Percentiles rank a stretch among this genome's conserved stretches.
phyloP scores from a whole-genome alignment of 2,797 vertebrate genomes.

The Silurus aristotelis region DNA sequence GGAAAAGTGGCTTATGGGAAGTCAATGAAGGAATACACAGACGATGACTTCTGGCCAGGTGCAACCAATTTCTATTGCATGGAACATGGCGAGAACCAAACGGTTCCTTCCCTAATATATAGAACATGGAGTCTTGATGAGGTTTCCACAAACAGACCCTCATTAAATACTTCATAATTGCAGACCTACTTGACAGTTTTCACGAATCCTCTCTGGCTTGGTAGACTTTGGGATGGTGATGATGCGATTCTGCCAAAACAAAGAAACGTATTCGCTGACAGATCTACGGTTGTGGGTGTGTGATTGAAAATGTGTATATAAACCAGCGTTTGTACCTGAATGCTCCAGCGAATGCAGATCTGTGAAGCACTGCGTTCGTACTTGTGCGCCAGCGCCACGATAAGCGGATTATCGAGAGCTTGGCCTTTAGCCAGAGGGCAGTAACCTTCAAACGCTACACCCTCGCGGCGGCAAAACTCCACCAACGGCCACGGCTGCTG shows the following conservation, averaged over 20 bases:
- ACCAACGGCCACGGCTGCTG: slow-evolving; percentile 75
- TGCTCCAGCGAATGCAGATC: slow-evolving; percentile 79
- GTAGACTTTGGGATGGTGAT: slow-evolving; percentile 84
- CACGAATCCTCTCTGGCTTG: slow-evolving; percentile 73
- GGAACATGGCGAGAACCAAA: too few relatives aligned
- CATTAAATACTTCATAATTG: not conserved
- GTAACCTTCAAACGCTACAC: slow-evolving; percentile 78
- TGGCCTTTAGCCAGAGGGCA: slow-evolving; percentile 79
- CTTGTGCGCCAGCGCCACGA: slow-evolving; percentile 73
- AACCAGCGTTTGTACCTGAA: slow-evolving; percentile 65
- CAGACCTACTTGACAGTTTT: slow-evolving; percentile 79
- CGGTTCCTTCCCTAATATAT: too few relatives aligned
- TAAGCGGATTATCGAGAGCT: slow-evolving; percentile 66
- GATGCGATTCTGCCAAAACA: slow-evolving; percentile 74
- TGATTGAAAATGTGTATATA: too few relatives aligned
- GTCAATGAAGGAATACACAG: not conserved
- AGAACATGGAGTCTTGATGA: not conserved
- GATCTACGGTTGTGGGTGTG: too few relatives aligned
- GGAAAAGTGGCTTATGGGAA: not conserved
- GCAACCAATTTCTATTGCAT: too few relatives aligned
- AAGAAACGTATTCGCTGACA: not conserved
- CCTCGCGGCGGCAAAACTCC: slow-evolving; percentile 72
- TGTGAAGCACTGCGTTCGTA: slow-evolving; percentile 73
- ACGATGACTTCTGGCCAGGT: not conserved
- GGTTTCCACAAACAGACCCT: not conserved